Conservation (phyloP, 2,113 vertebrate genomes). For the Okapia johnstoni region DNA sequence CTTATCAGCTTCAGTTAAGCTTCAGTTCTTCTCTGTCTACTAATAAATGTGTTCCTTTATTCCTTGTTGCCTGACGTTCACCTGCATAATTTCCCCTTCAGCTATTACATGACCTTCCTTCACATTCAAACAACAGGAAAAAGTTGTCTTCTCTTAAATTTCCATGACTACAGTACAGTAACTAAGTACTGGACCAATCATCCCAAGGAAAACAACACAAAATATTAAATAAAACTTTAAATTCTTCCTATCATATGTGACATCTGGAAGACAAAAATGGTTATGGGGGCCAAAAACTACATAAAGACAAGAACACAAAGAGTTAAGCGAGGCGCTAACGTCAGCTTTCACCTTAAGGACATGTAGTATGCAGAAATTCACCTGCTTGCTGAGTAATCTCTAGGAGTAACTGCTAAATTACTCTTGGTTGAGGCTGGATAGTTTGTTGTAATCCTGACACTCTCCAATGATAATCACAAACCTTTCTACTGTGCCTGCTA, state of each 20-base stretch:
- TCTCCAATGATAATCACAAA: not conserved
- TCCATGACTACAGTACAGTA: too few species aligned
- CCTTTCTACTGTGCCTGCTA: not conserved
- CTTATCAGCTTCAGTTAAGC: not conserved
- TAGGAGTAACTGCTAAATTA: not conserved
- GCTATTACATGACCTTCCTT: not conserved
- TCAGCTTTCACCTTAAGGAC: not conserved
- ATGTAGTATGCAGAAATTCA: accelerated
- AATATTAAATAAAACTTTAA: not conserved
- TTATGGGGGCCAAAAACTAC: not conserved
- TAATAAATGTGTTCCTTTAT: not conserved
- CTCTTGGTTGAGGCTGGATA: not conserved
- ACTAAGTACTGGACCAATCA: too few species aligned
- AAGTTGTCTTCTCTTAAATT: not conserved
- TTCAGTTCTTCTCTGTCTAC: not conserved
- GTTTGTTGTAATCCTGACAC: not conserved
- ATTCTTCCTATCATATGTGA: not conserved
- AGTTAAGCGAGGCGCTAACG: not conserved
- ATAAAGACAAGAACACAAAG: not conserved
- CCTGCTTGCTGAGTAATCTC: not conserved
- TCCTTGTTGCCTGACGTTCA: not conserved
- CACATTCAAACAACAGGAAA: not conserved
- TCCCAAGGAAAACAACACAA: not conserved
- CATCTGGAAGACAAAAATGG: not conserved
- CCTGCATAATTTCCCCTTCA: not conserved